A percentile compares a stretch with the other conserved stretches of the same genome.
phyloP scores from a whole-genome alignment of 2,797 vertebrate species.

The Nothura maculosa region DNA sequence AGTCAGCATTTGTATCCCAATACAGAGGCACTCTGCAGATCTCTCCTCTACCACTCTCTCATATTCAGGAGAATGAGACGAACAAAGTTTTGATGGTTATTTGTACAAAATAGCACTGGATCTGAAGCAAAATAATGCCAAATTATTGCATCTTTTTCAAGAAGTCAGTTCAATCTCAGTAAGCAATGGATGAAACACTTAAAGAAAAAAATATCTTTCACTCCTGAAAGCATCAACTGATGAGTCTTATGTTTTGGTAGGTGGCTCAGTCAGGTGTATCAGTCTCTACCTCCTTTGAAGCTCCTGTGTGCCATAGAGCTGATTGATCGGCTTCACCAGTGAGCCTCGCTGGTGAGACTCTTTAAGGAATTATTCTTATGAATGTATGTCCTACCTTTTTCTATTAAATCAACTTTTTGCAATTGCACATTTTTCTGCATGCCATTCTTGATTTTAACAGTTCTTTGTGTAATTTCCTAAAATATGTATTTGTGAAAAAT shows the following conservation, averaged over 20 bases:
- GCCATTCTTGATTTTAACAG: background rate
- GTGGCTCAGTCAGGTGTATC: background rate
- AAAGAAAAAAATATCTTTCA: slow-evolving; percentile 73
- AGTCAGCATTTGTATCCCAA: slow-evolving; percentile 78
- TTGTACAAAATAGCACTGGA: slow-evolving; percentile 85
- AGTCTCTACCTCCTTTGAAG: background rate
- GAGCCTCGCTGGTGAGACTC: background rate
- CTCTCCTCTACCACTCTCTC: slow-evolving; percentile 79
- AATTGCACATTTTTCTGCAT: background rate
- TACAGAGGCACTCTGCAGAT: slow-evolving; percentile 73
- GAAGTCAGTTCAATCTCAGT: slow-evolving; percentile 74
- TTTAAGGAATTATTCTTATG: background rate
- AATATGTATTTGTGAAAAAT: background rate
- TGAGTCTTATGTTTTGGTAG: slow-evolving; percentile 75
- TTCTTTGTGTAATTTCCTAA: background rate
- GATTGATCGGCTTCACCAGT: background rate
- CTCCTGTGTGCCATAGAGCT: fast-evolving
- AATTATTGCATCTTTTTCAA: slow-evolving; percentile 81
- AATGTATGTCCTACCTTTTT: background rate
- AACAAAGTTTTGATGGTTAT: slow-evolving; percentile 80
- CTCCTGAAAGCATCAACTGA: slow-evolving; percentile 78
- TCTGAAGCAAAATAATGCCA: slow-evolving; percentile 77
- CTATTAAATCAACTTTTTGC: background rate
- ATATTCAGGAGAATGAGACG: slow-evolving; percentile 75
- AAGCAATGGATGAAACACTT: slow-evolving; percentile 62